A percentile compares a stretch with the other conserved stretches of the same genome.
phyloP scores from a whole-genome alignment of 2,797 vertebrate species.

The Tangara arthus region DNA sequence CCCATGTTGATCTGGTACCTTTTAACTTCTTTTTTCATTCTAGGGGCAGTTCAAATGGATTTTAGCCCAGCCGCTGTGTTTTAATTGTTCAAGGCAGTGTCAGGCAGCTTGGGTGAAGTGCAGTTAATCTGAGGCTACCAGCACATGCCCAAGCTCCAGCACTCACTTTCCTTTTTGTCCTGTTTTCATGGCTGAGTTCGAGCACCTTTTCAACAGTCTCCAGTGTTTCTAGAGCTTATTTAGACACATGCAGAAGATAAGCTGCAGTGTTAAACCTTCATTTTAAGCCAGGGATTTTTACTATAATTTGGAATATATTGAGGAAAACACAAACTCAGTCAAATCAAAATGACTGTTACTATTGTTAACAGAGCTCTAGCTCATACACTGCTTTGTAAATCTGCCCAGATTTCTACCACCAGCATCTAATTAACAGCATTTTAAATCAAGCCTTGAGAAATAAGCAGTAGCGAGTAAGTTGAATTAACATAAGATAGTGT shows the following conservation, averaged over 20 bases:
- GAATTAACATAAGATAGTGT: conserved; percentile 2
- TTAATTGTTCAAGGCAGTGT: not conserved
- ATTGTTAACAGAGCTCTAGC: not conserved
- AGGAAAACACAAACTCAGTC: not conserved
- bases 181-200: not conserved
- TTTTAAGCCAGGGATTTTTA: not conserved
- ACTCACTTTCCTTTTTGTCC: not conserved
- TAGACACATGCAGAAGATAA: not conserved
- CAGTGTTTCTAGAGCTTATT: not conserved
- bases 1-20: not conserved
- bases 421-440: conserved; percentile 10
- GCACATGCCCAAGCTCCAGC: not conserved
- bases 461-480: not conserved
- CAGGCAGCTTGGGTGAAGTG: not conserved
- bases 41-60: not conserved
- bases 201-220: not conserved
- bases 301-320: not conserved
- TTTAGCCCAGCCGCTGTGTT: not conserved
- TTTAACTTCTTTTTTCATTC: not conserved
- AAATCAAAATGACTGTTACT: not conserved
- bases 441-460: conserved; percentile 16
- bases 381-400: not conserved
- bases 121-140: not conserved
- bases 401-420: not conserved
- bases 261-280: not conserved